Evolutionary conservation across 2,113 vertebrate species (phyloP).

Genomic region (Irena cyanogastra): DNA sequence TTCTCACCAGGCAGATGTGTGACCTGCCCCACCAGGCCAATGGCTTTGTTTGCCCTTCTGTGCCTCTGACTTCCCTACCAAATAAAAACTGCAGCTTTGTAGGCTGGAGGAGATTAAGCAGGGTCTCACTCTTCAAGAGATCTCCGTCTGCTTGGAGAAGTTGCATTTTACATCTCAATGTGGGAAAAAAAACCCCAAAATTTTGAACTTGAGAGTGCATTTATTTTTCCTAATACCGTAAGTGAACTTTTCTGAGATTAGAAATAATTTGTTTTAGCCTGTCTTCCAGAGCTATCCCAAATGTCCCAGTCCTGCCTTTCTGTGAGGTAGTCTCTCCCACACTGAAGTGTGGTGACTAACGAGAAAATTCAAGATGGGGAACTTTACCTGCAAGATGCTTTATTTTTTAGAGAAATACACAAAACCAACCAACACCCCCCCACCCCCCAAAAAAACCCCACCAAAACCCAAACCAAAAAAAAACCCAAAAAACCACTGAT

Average conservation of each 20-base stretch:
- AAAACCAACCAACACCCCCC: fast-evolving
- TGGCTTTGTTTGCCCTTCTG: background rate
- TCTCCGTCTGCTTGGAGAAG: fast-evolving
- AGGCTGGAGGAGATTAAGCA: background rate
- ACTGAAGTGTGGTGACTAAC: fast-evolving
- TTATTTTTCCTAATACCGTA: background rate
- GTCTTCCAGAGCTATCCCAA: background rate
- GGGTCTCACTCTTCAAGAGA: background rate
- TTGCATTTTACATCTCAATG: background rate
- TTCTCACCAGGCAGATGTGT: background rate
- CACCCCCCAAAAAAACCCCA: background rate
- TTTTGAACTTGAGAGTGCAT: background rate
- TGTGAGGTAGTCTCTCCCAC: background rate
- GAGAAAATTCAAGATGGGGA: background rate
- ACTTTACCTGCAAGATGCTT: background rate
- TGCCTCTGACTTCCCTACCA: background rate
- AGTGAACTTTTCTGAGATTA: fast-evolving
- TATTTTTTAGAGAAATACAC: background rate
- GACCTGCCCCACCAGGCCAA: background rate
- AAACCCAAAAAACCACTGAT: background rate
- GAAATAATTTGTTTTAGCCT: background rate
- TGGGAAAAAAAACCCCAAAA: background rate
- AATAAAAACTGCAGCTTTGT: background rate
- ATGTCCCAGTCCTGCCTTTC: background rate
- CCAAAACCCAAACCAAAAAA: background rate